Percentiles rank a stretch among this genome's conserved stretches.
phyloP scores from a whole-genome alignment of 2,888 invertebrate species.

The Drosophila atroscutellata region DNA sequence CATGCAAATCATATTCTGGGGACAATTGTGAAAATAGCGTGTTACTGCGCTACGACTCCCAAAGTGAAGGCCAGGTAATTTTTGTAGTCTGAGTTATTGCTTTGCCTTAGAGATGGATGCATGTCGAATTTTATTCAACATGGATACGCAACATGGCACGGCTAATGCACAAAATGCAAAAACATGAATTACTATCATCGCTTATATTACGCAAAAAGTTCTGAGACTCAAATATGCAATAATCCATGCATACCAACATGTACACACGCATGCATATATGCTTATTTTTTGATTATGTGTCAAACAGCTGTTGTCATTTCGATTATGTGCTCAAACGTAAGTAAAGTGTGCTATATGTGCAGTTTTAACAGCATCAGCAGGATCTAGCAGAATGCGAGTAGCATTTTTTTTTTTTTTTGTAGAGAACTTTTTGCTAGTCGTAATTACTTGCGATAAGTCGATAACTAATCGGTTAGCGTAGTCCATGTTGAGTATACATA shows the following conservation, averaged over 20 bases:
- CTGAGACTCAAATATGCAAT: neutral
- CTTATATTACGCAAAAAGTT: neutral
- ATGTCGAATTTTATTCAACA: conserved; percentile 7
- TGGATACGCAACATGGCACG: neutral
- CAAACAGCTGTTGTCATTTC: neutral
- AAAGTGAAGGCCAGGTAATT: conserved; percentile 37
- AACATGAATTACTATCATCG: neutral
- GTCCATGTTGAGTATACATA: neutral
- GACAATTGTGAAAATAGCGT: neutral
- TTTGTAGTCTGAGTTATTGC: neutral
- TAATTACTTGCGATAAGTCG: neutral
- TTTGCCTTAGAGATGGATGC: conserved; percentile 27
- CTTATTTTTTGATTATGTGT: neutral
- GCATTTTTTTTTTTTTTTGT: neutral
- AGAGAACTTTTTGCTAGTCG: neutral
- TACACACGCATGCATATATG: neutral
- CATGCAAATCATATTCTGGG: conserved; percentile 2
- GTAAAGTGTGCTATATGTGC: neutral
- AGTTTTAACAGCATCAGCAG: neutral
- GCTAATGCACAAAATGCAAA: neutral
- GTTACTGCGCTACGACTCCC: neutral
- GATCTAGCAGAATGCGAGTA: neutral
- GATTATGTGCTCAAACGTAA: neutral
- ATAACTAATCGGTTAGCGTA: neutral
- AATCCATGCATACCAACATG: neutral